Base-by-base conservation (phyloP, 1,140 invertebrate genomes). In the Nebria ingens region DNA sequence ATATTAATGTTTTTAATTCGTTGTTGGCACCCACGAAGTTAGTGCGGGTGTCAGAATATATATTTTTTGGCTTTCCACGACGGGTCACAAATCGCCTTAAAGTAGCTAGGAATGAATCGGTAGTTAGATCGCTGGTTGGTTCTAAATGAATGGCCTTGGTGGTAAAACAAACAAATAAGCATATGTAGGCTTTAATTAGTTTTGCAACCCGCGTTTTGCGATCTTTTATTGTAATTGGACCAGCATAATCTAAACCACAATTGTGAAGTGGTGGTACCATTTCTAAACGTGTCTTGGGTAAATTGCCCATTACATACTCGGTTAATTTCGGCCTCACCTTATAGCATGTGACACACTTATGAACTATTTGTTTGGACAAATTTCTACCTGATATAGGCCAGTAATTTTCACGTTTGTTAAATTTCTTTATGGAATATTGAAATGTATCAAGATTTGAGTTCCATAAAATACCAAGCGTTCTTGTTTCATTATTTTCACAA, bases 211-310 rank as follows among this genome's bases (percentile, higher is more conserved):
- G 21, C 12, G 29, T 9, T 19, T 29, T 49, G 19, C 55, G 22
- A 20, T 57, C 20, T 21, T 55, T 61, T 53, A 57, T 45, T 15
- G 19, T 2, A 2, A 73, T 55, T 0, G 65, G 70, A 0, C 68
- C 67, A 0, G 64, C 65, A 22, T 62, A 68, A 52, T 71, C 69
- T 0, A 70, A 52, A 0, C 67, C 65, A 4, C 56, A 53, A 6
- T 52, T 51, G 11, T 45, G 13, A 40, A 71, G 69, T 11, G 63
- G 59, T 19, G 61, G 21, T 1, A 56, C 15, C 12, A 60, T 56
- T 2, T 40, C 56, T 4, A 70, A 56, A n/a, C 55, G 15, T 20
- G n/a, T 11, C 23, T 1, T 23, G 1, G 62, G 56, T 49, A 64
- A 21, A 55, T 61, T 22, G 1, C 58, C 63, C 61, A 63, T 63